Evolutionary conservation across 2,797 vertebrate genomes (phyloP).

Genomic region (Eulemur coronatus): DNA sequence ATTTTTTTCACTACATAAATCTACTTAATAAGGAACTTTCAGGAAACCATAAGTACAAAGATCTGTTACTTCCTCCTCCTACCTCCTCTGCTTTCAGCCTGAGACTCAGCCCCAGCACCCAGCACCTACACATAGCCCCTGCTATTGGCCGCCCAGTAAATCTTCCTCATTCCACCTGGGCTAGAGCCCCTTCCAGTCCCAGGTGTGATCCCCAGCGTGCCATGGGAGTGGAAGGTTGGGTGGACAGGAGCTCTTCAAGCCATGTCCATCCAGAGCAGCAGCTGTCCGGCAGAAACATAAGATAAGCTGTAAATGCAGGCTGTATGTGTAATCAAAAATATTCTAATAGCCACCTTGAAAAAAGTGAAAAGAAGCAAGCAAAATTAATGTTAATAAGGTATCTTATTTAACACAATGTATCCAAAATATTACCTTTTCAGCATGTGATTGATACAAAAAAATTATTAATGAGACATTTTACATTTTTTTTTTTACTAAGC

Average conservation of each 20-base stretch:
- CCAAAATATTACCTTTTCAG: background rate
- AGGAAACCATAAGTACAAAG: background rate
- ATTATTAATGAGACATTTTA: background rate
- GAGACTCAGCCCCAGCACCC: background rate
- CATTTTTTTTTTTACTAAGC: background rate
- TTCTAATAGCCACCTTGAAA: background rate
- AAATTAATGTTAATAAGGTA: background rate
- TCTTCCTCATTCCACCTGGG: background rate
- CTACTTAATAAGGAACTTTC: slow-evolving; percentile 5
- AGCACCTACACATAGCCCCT: background rate
- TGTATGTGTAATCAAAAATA: background rate
- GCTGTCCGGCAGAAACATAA: background rate
- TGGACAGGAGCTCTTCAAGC: background rate
- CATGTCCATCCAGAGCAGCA: background rate
- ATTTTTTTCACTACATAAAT: slow-evolving; percentile 7
- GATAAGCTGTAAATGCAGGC: background rate
- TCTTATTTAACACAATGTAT: slow-evolving; percentile 24
- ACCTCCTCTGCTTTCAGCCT: background rate
- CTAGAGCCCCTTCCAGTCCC: background rate
- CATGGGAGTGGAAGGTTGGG: background rate
- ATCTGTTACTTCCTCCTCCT: background rate
- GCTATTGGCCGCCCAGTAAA: background rate
- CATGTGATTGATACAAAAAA: background rate
- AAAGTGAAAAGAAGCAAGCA: background rate
- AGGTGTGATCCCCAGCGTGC: background rate